Evolutionary conservation across 2,113 vertebrate genomes (phyloP).

Genomic region (Miniopterus natalensis): DNA sequence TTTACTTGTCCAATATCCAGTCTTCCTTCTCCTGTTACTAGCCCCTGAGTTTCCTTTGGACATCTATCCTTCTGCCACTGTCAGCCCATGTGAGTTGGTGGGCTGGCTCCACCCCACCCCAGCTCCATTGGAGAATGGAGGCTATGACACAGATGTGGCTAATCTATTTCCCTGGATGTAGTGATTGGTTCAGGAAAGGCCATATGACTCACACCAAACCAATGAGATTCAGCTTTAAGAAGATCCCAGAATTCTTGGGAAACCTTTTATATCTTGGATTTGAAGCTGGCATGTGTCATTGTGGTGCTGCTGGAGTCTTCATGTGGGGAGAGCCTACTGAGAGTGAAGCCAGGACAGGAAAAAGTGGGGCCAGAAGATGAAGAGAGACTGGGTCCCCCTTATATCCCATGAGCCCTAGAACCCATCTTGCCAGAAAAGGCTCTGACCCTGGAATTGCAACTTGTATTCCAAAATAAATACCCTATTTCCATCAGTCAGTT

Average conservation of each 20-base stretch:
- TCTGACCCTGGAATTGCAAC: background rate
- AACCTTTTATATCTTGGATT: background rate
- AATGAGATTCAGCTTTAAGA: background rate
- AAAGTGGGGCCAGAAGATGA: background rate
- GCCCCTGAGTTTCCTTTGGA: background rate
- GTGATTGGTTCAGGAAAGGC: background rate
- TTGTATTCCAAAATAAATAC: background rate
- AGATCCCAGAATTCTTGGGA: background rate
- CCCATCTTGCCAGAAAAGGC: background rate
- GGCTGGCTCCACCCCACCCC: background rate
- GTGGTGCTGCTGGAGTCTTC: background rate
- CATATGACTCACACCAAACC: background rate
- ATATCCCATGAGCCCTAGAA: background rate
- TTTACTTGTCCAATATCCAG: background rate
- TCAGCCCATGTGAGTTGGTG: background rate
- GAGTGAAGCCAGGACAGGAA: background rate
- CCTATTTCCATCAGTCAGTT: background rate
- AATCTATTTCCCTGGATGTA: background rate
- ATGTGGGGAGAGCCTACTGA: background rate
- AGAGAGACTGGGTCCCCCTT: background rate
- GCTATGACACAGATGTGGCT: background rate
- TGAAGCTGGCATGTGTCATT: background rate
- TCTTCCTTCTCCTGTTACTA: background rate
- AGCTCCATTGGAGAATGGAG: background rate
- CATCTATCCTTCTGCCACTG: background rate